Percentiles rank a stretch among this genome's conserved stretches.
Conservation (phyloP, 2,888 invertebrate genomes). For the Parnassius mnemosyne region DNA sequence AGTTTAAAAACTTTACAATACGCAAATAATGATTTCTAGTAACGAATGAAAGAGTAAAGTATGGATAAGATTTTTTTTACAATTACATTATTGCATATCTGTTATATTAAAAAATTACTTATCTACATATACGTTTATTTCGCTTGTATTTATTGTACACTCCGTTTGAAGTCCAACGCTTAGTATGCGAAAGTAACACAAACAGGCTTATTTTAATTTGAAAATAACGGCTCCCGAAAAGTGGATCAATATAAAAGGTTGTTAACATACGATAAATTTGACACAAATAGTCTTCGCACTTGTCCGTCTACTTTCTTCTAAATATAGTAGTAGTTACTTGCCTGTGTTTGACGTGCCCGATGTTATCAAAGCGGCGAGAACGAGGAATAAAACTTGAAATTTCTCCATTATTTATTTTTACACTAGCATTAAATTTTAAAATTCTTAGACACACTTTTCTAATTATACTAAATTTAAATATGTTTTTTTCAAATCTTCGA, state of each 20-base stretch:
- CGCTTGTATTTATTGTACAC: too few species aligned
- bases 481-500: conserved; percentile 23
- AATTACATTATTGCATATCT: too few species aligned
- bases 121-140: too few species aligned
- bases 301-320: conserved; percentile 62
- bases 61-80: too few species aligned
- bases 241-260: conserved; percentile 12
- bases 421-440: conserved; percentile 22
- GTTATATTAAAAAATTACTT: too few species aligned
- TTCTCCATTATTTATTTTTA: conserved; percentile 51
- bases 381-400: conserved; percentile 52
- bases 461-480: conserved; percentile 22
- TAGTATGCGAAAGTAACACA: neutral
- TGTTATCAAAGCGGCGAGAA: conserved; percentile 54
- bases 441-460: conserved; percentile 15
- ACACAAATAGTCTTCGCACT: conserved; percentile 41
- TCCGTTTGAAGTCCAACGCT: too few species aligned
- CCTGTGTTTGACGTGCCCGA: conserved; percentile 63
- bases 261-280: conserved; percentile 18
- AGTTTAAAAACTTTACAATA: too few species aligned
- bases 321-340: conserved; percentile 50
- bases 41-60: too few species aligned
- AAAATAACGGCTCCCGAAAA: conserved; percentile 19
- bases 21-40: too few species aligned
- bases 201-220: conserved; percentile 1